phyloP scores from a whole-genome alignment of 2,113 vertebrate species.

The Sturnira hondurensis region DNA sequence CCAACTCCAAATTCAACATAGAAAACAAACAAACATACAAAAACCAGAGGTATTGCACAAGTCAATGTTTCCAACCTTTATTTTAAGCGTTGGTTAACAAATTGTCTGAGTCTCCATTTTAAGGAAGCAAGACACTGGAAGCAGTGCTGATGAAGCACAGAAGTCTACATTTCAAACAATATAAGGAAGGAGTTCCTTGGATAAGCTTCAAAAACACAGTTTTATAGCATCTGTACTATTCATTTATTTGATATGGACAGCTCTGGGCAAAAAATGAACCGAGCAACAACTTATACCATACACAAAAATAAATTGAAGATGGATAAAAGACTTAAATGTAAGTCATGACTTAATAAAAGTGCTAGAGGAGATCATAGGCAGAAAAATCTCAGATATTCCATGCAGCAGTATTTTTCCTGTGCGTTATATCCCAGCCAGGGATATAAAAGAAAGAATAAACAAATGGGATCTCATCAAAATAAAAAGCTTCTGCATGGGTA shows the following conservation, averaged over 20 bases:
- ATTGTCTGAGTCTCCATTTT: background rate
- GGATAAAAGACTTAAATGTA: too few species aligned
- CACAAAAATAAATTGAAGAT: too few species aligned
- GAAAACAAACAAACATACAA: background rate
- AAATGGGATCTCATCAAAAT: too few species aligned
- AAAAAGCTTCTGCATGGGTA: too few species aligned
- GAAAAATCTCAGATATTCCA: too few species aligned
- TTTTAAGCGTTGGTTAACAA: background rate
- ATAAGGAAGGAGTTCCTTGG: background rate
- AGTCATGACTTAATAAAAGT: too few species aligned
- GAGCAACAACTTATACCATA: too few species aligned
- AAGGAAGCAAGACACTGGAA: background rate
- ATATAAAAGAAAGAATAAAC: too few species aligned
- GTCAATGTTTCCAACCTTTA: background rate
- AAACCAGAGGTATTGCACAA: background rate
- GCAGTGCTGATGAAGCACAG: background rate
- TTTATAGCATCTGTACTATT: background rate
- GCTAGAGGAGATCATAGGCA: too few species aligned
- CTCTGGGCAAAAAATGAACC: too few species aligned
- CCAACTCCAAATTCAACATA: background rate
- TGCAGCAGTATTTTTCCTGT: too few species aligned
- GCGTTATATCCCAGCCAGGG: too few species aligned
- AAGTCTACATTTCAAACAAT: background rate
- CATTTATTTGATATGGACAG: background rate
- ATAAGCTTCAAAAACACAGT: background rate